Evolutionary conservation across 2,113 vertebrate species (phyloP), one percentile per base, ranked within the genome.

Genomic region (Hemicordylus capensis): DNA sequence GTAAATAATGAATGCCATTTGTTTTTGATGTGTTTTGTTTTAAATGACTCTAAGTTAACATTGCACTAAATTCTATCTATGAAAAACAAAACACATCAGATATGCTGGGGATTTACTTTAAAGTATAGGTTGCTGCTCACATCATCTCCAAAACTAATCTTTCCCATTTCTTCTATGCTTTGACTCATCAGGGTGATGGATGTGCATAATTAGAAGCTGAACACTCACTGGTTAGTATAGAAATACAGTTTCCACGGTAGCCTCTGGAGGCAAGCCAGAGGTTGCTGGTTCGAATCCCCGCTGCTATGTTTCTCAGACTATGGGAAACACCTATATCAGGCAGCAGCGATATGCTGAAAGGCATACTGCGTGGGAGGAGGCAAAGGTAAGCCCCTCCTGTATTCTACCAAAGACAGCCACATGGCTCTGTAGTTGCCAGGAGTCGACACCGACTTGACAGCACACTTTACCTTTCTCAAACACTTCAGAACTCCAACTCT

Each of bases 1-100:
- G 63, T 76, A 76, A 76, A 84, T 76, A 39, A 76, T 67, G 63
- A 54, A 67, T 51, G 74, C 66, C 24, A 34, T 44, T 84, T 84
- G 59, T 66, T 76, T 84, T 76, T 56, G 56, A 76, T 22, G 59
- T 54, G 46, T 51, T 84, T 34, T 84, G 46, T 64, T 66, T 84
- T 51, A 66, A 67, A 56, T 42, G 51, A 51, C 74, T 56, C 76
- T 67, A 54, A 51, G 54, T 84, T 66, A 76, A 75, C 34, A 54
- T 48, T 24, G 39, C 48, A 48, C 14, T 14, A 15, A 63, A 66
- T 66, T 54, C 48, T 44, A 56, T 11, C 63, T 64, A 63, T 54
- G 26, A 19, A 66, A 76, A 56, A 34, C 73, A 84, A 42, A 66
- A 39, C 34, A 28, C 76, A 66, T 31, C 34, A 66, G n/a, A 19